Percentiles rank a stretch among this genome's conserved stretches.
phyloP scores from a whole-genome alignment of 2,888 invertebrate genomes.

The Macaria notata region DNA sequence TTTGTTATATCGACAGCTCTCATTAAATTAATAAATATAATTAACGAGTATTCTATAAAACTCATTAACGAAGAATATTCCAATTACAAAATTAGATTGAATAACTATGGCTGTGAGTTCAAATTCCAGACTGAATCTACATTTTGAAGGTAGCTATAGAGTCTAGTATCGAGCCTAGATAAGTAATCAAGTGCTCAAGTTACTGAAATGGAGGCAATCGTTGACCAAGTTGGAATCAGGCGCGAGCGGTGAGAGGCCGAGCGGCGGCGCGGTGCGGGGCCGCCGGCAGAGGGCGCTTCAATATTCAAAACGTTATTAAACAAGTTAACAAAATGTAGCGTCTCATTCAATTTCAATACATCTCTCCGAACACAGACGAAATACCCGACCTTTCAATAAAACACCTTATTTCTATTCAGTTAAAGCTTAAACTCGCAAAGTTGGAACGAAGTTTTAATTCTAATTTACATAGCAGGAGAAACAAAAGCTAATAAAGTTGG shows the following conservation, averaged over 20 bases:
- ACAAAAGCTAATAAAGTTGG: slow-evolving; percentile 30
- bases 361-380: slow-evolving; percentile 19
- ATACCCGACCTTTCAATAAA: slow-evolving; percentile 2
- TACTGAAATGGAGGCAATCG: not conserved
- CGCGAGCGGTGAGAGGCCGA: slow-evolving; percentile 3
- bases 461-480: slow-evolving; percentile 27
- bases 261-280: no score
- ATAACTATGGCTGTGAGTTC: no score
- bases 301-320: slow-evolving; percentile 33
- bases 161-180: no score
- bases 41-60: no score
- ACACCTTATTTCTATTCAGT: slow-evolving; percentile 9
- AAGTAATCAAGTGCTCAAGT: not conserved
- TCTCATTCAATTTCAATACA: slow-evolving; percentile 32
- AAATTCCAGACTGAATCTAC: no score
- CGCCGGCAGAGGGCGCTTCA: slow-evolving; percentile 23
- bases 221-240: slow-evolving; percentile 20
- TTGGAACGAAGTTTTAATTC: slow-evolving; percentile 10
- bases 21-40: no score
- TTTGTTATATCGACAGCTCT: no score
- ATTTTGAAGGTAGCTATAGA: no score
- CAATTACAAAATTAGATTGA: no score
- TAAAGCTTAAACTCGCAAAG: slow-evolving; percentile 8
- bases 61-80: no score
- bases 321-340: slow-evolving; percentile 31